phyloP scores from a whole-genome alignment of 2,888 invertebrate genomes.

The Volucella bombylans region DNA sequence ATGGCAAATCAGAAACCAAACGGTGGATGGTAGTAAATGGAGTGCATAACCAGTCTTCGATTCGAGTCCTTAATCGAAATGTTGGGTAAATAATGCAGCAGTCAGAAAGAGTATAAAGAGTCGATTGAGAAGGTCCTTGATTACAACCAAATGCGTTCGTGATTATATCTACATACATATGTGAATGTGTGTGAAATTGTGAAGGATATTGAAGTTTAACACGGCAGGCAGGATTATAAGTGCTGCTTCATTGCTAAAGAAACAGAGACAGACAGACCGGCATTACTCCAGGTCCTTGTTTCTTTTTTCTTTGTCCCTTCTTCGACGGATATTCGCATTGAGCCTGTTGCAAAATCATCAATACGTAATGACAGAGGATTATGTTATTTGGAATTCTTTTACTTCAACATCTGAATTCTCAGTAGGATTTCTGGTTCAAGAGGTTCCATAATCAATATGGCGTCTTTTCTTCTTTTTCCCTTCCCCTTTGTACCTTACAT shows the following conservation, averaged over 20 bases:
- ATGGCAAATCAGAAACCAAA: slow-evolving; percentile 43
- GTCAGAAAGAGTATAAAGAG: slow-evolving; percentile 41
- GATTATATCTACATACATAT: slow-evolving; percentile 3
- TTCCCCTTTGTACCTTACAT: slow-evolving; percentile 32
- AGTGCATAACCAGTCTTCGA: slow-evolving; percentile 37
- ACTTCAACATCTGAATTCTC: slow-evolving; percentile 35
- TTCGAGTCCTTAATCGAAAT: slow-evolving; percentile 69
- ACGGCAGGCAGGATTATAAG: slow-evolving; percentile 65
- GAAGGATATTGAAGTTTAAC: slow-evolving; percentile 55
- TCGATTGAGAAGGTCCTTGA: slow-evolving; percentile 64
- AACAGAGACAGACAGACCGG: slow-evolving; percentile 8
- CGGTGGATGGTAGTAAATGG: neutral
- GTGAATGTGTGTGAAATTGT: slow-evolving; percentile 35
- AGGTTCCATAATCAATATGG: slow-evolving; percentile 67
- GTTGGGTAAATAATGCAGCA: slow-evolving; percentile 73
- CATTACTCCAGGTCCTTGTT: slow-evolving; percentile 43
- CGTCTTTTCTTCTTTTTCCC: slow-evolving; percentile 27
- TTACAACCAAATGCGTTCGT: slow-evolving; percentile 61
- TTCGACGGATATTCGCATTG: slow-evolving; percentile 49
- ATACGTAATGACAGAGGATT: slow-evolving; percentile 62
- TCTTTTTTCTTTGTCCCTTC: slow-evolving; percentile 17
- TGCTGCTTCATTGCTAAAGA: slow-evolving; percentile 60
- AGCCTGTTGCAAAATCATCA: slow-evolving; percentile 67
- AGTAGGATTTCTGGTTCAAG: slow-evolving; percentile 71
- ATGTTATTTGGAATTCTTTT: slow-evolving; percentile 69